Evolutionary conservation across 1,140 invertebrate species (phyloP).

Genomic region (Archivesica marissinica): DNA sequence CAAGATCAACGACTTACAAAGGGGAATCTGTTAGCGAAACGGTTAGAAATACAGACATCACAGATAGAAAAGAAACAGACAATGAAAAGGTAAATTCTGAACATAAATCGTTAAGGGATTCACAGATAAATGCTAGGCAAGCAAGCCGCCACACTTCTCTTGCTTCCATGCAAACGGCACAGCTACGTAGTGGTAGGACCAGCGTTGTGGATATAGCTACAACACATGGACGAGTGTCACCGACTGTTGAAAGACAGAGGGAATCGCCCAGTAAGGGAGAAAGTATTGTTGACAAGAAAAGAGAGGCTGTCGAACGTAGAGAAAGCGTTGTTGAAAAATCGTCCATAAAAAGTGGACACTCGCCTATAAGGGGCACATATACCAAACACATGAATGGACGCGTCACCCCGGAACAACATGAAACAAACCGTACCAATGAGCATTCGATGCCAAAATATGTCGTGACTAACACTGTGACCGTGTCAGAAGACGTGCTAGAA

Average conservation of each 20-base stretch:
- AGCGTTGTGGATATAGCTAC: constrained; percentile 14
- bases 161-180: neutral
- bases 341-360: neutral
- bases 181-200: neutral
- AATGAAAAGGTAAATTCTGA: neutral
- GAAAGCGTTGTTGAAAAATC: neutral
- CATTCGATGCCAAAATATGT: neutral
- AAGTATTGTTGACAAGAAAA: neutral
- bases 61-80: neutral
- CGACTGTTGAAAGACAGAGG: constrained; percentile 3
- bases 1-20: neutral
- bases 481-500: constrained; percentile 30
- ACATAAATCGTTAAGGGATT: neutral
- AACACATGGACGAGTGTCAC: constrained; percentile 9
- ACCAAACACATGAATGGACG: neutral
- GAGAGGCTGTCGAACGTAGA: neutral
- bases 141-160: neutral
- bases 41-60: neutral
- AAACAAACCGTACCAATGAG: neutral
- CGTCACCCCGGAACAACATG: neutral
- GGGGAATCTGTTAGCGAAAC: neutral
- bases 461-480: constrained; percentile 10
- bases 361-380: neutral
- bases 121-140: neutral
- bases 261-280: neutral